These are phyloP conservation scores for Nycteola revayana DNA, from an alignment of 2,888 invertebrate species.

Conservation along the genomic window DNA sequence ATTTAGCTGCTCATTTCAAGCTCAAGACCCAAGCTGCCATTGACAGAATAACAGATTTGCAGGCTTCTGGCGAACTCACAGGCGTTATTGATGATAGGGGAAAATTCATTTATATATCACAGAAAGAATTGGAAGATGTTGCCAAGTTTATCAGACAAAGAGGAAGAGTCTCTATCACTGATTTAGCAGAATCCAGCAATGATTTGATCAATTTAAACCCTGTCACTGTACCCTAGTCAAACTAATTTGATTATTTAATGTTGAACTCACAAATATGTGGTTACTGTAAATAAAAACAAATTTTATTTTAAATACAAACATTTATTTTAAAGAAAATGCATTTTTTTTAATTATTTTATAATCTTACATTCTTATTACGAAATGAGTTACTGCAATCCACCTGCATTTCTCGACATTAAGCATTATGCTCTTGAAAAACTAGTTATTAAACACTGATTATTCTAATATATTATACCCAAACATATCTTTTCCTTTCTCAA, in stretches of 20 bases:
- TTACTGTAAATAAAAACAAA: slow-evolving; percentile 33
- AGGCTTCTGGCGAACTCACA: slow-evolving; percentile 91
- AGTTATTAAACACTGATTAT: too few species aligned
- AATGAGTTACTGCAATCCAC: too few species aligned
- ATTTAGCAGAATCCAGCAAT: slow-evolving; percentile 97
- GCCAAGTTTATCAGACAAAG: slow-evolving; percentile 97
- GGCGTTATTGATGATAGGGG: slow-evolving; percentile 99
- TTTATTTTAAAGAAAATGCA: slow-evolving; percentile 43
- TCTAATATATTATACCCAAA: slow-evolving; percentile 85
- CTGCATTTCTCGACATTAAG: too few species aligned
- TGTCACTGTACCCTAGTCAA: slow-evolving; percentile 48
- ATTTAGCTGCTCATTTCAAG: slow-evolving; percentile 94
- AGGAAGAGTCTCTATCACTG: slow-evolving; percentile 96
- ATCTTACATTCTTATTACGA: too few species aligned
- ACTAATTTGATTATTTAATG: slow-evolving; percentile 8
- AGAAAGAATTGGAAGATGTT: slow-evolving; percentile 93
- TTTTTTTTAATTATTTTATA: too few species aligned
- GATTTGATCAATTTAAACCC: slow-evolving; percentile 92
- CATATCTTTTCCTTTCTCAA: slow-evolving; percentile 91
- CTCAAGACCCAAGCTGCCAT: slow-evolving; percentile 94
- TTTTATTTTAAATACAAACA: slow-evolving; percentile 45
- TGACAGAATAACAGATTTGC: slow-evolving; percentile 92
- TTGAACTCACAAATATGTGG: slow-evolving; percentile 12
- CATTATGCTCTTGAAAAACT: too few species aligned
- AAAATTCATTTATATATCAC: slow-evolving; percentile 98